Evolutionary conservation across 2,113 vertebrate species (phyloP), one percentile per base, ranked within the genome.

Genomic region (Charina bottae): DNA sequence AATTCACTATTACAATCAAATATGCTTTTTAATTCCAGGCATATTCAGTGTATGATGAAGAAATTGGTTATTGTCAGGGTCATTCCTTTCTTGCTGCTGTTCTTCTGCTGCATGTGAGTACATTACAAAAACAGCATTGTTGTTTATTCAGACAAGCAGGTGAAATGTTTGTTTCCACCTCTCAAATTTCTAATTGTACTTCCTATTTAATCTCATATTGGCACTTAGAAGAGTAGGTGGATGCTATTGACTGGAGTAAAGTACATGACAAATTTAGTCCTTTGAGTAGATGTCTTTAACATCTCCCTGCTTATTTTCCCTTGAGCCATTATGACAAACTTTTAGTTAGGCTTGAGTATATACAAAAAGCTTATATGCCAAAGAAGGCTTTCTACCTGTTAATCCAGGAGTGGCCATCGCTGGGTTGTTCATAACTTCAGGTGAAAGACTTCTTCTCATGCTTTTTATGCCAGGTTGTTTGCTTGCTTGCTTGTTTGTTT

Each of bases 41-140:
- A 10, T 99, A 99, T 93, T 99, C 99, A n/a, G 98, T 99, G 58
- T 99, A 98, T 28, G 99, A 99, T 92, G 98, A 99, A 94, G 99
- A 99, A 95, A 99, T 99, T n/a, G 99, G 99, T 42, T 99, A 99
- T 91, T 99, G 99, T 96, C 99, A 99, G 96, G 99, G 99, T 87
- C 99, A 99, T 96, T 99, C 99, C 6, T 99, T 99, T 95, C 98
- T 99, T 33, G 99, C 98, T 91, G 99, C 99, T 62, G 99, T 99
- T 85, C 97, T 99, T 62, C 98, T 99, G 4, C 97, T 99, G 72
- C 99, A 99, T 93, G 99, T 99, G 95, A 99, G 99, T 99, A 96
- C 87, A 94, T 91, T 95, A 94, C 88, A 90, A 90, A 93, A 93
- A 87, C 89, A 94, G 58, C 49, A 28, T 90, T 90, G 91, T 72